phyloP scores from a whole-genome alignment of 2,888 invertebrate genomes.

The Tachina lurida region DNA sequence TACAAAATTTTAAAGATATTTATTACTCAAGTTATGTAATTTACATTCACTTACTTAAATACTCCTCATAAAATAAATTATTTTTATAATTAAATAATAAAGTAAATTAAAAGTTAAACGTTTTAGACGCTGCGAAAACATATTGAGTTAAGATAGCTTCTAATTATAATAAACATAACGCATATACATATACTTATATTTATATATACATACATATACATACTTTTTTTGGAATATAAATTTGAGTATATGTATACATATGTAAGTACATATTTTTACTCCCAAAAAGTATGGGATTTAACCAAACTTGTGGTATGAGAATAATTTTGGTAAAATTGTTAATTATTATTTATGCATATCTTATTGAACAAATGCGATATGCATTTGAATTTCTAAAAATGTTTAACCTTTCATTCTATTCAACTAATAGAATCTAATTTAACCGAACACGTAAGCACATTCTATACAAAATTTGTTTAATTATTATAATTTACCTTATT shows the following conservation, averaged over 20 bases:
- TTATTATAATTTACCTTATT: constrained; percentile 24
- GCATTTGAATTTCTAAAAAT: constrained; percentile 16
- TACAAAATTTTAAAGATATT: constrained; percentile 48
- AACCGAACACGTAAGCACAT: constrained; percentile 11
- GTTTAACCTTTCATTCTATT: constrained; percentile 3
- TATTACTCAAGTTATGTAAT: constrained; percentile 35
- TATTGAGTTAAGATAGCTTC: constrained; percentile 6
- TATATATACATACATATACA: no score
- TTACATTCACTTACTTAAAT: constrained; percentile 34
- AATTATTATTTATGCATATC: not conserved
- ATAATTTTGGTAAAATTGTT: not conserved
- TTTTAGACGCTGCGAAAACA: constrained; percentile 26
- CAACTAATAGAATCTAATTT: not conserved
- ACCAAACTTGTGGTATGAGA: no score
- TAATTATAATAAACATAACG: not conserved
- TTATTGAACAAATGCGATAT: not conserved
- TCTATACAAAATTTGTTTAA: constrained; percentile 26
- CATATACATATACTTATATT: not conserved
- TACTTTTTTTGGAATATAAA: no score
- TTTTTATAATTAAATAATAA: constrained; percentile 16
- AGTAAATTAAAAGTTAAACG: not conserved
- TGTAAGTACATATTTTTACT: no score
- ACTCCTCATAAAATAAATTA: constrained; percentile 37
- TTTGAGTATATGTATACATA: no score
- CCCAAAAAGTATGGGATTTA: no score